phyloP scores from a whole-genome alignment of 2,797 vertebrate genomes.

The Darevskia mixta region DNA sequence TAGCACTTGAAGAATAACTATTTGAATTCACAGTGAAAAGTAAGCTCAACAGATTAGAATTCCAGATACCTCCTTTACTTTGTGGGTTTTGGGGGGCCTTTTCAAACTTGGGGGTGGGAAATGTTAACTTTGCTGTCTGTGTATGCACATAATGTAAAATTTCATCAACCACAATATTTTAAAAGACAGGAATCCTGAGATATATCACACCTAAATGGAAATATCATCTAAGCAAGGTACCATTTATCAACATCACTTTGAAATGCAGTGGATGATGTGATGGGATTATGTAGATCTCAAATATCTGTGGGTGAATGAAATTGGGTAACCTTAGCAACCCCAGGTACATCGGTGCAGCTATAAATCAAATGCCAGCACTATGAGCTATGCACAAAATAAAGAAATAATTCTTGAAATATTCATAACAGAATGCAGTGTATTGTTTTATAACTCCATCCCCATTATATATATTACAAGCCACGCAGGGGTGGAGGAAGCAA shows the following conservation, averaged over 20 bases:
- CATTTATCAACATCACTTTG: constrained; percentile 94
- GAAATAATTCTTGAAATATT: constrained; percentile 82
- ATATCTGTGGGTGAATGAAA: constrained; percentile 93
- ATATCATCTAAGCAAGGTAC: constrained; percentile 92
- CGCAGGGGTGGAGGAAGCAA: constrained; percentile 42
- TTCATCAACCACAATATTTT: constrained; percentile 80
- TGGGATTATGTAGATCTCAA: constrained; percentile 98
- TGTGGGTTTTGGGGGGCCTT: constrained; percentile 43
- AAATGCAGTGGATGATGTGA: constrained; percentile 92
- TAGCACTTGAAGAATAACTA: constrained; percentile 52
- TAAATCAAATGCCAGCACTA: constrained; percentile 80
- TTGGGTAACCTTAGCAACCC: constrained; percentile 98
- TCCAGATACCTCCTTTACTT: constrained; percentile 35
- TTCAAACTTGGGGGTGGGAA: constrained; percentile 56
- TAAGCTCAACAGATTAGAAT: constrained; percentile 63
- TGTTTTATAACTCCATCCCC: constrained; percentile 77
- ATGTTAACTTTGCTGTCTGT: constrained; percentile 65
- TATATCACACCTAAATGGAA: constrained; percentile 98
- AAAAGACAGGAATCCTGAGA: constrained; percentile 89
- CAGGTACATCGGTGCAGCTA: constrained; percentile 85
- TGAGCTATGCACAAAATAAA: constrained; percentile 77
- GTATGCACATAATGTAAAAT: constrained; percentile 78
- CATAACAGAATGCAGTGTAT: constrained; percentile 76
- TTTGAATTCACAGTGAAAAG: constrained; percentile 23
- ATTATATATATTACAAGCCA: constrained; percentile 73